Base-by-base conservation (phyloP, 2,888 invertebrate genomes). In the Oegoconia quadripuncta region DNA sequence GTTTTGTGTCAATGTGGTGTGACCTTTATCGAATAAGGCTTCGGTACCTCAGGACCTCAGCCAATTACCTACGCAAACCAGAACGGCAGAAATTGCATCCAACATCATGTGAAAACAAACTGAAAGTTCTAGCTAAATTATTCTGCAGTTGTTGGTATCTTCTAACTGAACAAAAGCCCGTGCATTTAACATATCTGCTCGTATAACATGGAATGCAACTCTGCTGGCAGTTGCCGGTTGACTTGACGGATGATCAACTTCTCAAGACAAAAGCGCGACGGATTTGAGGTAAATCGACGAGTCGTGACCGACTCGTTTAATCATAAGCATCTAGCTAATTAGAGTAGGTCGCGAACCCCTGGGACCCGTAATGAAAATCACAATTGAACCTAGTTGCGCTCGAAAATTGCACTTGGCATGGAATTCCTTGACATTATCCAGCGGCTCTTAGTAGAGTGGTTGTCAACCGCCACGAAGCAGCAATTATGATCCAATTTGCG, bases 281-380 rank as follows among this genome's bases (percentile, higher is more conserved):
- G 68, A 71, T 78, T 81, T 68, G 72, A 77, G 70, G 74, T 79
- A 86, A 86, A 86, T 83, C 76, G 83, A 68, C 58, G 58, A 75
- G 63, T 84, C 86, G 84, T 87, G 86, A 84, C 78, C 64, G 59
- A 62, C 68, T 72, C 72, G 74, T 84, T 84, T 82, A 80, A 84
- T 86, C 75, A 84, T 82, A 83, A 86, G 75, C 74, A 82, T 82
- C 79, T 71, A 73, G 77, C 73, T 84, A 87, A 87, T 87, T 86
- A 86, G 79, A 84, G 72, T 81, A 78, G 82, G 80, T 81, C 78
- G 77, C 74, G 78, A 82, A 79, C 80, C 79, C 66, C 57, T 67
- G 74, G 64, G 77, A 78, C 71, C 73, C 56, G 74, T 84, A 83
- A 84, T 82, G 82, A 83, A 86, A 86, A 80, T 83, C 69, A 78